Conservation (phyloP, 2,888 invertebrate genomes). For the Chironomus tentans region DNA sequence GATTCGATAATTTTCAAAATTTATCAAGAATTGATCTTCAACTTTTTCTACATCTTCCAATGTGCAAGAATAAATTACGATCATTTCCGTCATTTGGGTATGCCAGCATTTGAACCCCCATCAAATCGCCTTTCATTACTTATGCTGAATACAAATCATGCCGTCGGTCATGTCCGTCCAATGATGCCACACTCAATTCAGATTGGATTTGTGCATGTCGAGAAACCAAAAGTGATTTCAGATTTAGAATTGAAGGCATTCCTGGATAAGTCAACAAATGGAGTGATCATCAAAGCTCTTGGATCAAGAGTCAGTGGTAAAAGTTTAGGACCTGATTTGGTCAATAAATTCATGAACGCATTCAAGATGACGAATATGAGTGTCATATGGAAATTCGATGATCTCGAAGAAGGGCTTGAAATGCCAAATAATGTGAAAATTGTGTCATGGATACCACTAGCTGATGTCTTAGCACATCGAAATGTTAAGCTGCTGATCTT, state of each 20-base stretch:
- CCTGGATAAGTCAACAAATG: conserved; percentile 18
- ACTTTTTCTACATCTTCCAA: no score
- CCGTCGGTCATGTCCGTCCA: neutral
- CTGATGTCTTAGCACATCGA: conserved; percentile 35
- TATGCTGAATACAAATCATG: conserved; percentile 3
- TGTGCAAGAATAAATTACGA: no score
- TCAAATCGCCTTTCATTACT: neutral
- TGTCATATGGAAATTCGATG: conserved; percentile 40
- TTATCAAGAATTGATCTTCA: no score
- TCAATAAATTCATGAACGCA: neutral
- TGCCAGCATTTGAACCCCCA: neutral
- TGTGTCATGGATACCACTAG: conserved; percentile 40
- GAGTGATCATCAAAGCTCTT: conserved; percentile 7
- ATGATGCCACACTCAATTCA: conserved; percentile 19
- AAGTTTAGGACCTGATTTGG: neutral
- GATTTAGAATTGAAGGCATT: conserved; percentile 9
- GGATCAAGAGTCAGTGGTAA: neutral
- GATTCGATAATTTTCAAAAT: no score
- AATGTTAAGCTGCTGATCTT: conserved; percentile 44
- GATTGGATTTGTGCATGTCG: conserved; percentile 10
- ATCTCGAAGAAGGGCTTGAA: conserved; percentile 33
- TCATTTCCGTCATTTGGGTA: no score
- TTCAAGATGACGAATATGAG: conserved; percentile 28
- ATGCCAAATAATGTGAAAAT: conserved; percentile 36
- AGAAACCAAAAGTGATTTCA: neutral